Percentiles rank a stretch among this genome's conserved stretches.
Evolutionary conservation across 1,140 invertebrate genomes (phyloP).

Genomic region (Cheumatopsyche charites): DNA sequence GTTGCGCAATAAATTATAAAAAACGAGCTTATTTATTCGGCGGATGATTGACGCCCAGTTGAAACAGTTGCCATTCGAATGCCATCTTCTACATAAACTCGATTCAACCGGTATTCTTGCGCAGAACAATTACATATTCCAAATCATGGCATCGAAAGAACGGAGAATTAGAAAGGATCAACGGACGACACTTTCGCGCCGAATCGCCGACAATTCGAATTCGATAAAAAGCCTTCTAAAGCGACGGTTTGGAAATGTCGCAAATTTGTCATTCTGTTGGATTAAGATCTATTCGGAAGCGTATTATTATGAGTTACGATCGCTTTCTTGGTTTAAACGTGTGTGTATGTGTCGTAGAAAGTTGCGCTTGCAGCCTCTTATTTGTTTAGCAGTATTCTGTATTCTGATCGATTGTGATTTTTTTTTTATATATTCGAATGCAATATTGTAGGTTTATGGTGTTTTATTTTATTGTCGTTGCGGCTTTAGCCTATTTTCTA

Average conservation of each 20-base stretch:
- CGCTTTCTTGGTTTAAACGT: no score
- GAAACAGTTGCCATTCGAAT: not conserved
- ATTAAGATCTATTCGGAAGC: constrained; percentile 13
- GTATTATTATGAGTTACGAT: constrained; percentile 4
- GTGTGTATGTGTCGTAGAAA: no score
- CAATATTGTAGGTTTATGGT: not conserved
- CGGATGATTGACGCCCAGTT: constrained; percentile 4
- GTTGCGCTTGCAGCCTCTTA: constrained; percentile 21
- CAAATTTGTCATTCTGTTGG: constrained; percentile 4
- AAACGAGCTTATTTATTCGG: not conserved
- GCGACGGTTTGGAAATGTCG: not conserved
- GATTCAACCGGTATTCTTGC: no score
- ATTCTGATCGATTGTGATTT: constrained; percentile 23
- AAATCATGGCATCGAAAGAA: no score
- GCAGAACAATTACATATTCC: no score
- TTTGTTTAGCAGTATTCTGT: constrained; percentile 10
- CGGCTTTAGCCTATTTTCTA: constrained; percentile 4
- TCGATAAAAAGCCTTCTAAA: no score
- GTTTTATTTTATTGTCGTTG: not conserved
- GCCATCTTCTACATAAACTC: not conserved
- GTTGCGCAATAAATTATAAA: constrained; percentile 14
- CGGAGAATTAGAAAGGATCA: no score
- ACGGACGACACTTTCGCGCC: no score
- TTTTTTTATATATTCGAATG: not conserved
- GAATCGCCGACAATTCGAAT: no score